Percentiles rank a stretch among this genome's conserved stretches.
phyloP scores from a whole-genome alignment of 2,113 vertebrate species.

The Chloebia gouldiae region DNA sequence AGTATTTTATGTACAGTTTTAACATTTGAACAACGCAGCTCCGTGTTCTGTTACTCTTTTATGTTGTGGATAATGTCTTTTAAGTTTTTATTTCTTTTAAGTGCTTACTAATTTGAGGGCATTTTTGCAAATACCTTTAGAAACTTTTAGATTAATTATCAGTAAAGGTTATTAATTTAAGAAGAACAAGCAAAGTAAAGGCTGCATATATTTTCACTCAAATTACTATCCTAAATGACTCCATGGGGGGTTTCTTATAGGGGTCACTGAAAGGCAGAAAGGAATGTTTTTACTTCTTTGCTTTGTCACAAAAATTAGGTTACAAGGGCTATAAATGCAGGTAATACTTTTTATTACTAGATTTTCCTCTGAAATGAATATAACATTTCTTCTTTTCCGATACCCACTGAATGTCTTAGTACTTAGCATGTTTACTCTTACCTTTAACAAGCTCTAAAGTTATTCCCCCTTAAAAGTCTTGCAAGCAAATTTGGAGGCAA shows the following conservation, averaged over 20 bases:
- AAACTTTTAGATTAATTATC: conserved; percentile 48
- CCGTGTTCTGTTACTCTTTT: conserved; percentile 52
- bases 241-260: conserved; percentile 75
- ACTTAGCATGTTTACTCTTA: conserved; percentile 47
- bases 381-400: conserved; percentile 62
- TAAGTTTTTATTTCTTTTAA: conserved; percentile 54
- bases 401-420: conserved; percentile 49
- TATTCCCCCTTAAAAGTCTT: conserved; percentile 37
- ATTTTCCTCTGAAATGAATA: conserved; percentile 71
- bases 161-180: conserved; percentile 63
- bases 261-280: conserved; percentile 78
- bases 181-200: conserved; percentile 52
- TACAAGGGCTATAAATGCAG: conserved; percentile 75
- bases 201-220: conserved; percentile 69
- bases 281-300: conserved; percentile 79
- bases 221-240: conserved; percentile 78
- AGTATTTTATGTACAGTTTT: conserved; percentile 71
- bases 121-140: conserved; percentile 43
- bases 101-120: conserved; percentile 43
- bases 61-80: conserved; percentile 40
- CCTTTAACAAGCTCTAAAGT: conserved; percentile 52
- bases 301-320: conserved; percentile 75
- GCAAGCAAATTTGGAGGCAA: not conserved
- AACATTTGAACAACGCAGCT: conserved; percentile 60
- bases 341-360: conserved; percentile 77